Percentiles rank a stretch among this genome's conserved stretches.
These are phyloP conservation scores for Miniopterus natalensis DNA, from an alignment of 2,113 vertebrate genomes.

Conservation along the genomic window DNA sequence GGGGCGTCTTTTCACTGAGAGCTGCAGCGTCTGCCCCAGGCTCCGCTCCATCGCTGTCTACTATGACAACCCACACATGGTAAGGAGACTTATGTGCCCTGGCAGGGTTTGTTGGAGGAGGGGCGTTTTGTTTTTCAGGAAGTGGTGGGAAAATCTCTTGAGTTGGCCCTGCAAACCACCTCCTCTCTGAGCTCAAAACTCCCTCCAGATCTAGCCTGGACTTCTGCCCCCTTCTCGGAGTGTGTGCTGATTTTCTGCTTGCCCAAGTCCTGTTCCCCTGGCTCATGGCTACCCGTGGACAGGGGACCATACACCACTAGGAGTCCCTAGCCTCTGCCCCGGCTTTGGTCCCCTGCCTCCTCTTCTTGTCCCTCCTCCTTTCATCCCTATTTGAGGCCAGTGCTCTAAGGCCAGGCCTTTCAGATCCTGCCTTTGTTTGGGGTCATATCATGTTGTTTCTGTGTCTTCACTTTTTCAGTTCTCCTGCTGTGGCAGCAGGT, in stretches of 20 bases:
- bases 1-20: slow-evolving; percentile 91
- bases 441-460: neutral
- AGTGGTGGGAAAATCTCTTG: neutral
- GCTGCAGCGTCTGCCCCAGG: slow-evolving; percentile 91
- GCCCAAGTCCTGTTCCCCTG: neutral
- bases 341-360: neutral
- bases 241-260: neutral
- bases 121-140: neutral
- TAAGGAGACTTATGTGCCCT: slow-evolving; percentile 83
- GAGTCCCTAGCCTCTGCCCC: neutral
- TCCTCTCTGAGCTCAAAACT: neutral
- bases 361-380: neutral
- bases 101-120: neutral
- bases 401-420: neutral
- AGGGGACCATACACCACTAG: neutral
- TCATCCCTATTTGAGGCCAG: neutral
- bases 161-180: neutral
- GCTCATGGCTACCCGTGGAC: neutral
- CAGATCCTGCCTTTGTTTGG: neutral
- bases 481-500: neutral
- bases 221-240: neutral
- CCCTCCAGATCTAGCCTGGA: neutral
- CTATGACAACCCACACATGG: slow-evolving; percentile 95
- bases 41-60: slow-evolving; percentile 92
- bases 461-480: neutral